Conservation (phyloP, 37 sponge, comb jelly and placozoan species). For the Ianthella basta region DNA sequence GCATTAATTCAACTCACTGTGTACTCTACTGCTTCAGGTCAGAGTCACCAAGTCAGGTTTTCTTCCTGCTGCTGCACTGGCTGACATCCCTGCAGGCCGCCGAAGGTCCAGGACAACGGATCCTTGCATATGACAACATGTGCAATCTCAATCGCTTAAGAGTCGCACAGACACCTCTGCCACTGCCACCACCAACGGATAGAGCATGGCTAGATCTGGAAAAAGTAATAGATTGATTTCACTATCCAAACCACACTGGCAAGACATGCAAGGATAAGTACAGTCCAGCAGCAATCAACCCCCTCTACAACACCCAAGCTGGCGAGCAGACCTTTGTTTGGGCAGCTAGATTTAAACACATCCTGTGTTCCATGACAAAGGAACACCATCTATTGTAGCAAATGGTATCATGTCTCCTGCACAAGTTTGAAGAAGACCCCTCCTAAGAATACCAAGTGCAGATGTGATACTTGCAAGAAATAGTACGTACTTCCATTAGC, state of each 20-base stretch:
- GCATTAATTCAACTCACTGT: too few relatives aligned
- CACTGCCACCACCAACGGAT: slow-evolving; percentile 24
- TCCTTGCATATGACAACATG: slow-evolving; percentile 61
- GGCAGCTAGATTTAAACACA: slow-evolving; percentile 40
- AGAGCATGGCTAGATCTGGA: slow-evolving; percentile 11
- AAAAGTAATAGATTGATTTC: slow-evolving; percentile 39
- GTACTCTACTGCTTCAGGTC: slow-evolving; percentile 31
- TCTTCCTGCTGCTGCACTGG: slow-evolving; percentile 29
- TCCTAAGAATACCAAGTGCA: too few relatives aligned
- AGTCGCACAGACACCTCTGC: slow-evolving; percentile 23
- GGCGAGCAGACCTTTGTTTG: slow-evolving; percentile 62
- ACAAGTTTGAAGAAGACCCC: too few relatives aligned
- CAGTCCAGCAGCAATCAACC: slow-evolving; percentile 9
- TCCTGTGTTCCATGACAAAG: slow-evolving; percentile 49
- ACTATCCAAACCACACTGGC: slow-evolving; percentile 32
- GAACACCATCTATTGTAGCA: slow-evolving; percentile 37
- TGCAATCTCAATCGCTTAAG: slow-evolving; percentile 35
- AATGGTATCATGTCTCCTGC: too few relatives aligned
- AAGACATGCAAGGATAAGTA: slow-evolving; percentile 18
- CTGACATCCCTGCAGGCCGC: slow-evolving; percentile 5
- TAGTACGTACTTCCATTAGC: too few relatives aligned
- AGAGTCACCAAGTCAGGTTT: slow-evolving; percentile 55
- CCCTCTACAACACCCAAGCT: slow-evolving; percentile 22
- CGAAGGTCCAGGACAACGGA: not conserved
- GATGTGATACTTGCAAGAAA: too few relatives aligned